These are phyloP conservation scores for Hoplodrina ambigua DNA, from an alignment of 2,888 invertebrate genomes.

Conservation along the genomic window DNA sequence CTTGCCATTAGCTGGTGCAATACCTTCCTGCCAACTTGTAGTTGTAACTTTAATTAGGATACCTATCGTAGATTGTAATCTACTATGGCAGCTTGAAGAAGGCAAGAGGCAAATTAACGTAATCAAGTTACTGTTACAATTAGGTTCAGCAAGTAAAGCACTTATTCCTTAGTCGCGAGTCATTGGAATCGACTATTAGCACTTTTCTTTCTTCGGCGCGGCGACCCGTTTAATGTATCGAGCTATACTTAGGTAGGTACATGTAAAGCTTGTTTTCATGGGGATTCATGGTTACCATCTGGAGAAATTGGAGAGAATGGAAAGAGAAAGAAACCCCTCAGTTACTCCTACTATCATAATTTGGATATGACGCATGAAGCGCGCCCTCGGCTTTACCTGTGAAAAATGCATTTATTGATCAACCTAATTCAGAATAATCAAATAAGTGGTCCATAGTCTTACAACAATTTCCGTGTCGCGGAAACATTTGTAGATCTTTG, in stretches of 20 bases:
- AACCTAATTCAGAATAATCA: background rate
- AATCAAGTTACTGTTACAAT: constrained; percentile 30
- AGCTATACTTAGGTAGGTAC: too few species aligned
- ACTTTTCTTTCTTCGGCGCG: background rate
- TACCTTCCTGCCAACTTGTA: background rate
- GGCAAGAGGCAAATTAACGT: constrained; percentile 17
- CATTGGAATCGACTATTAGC: background rate
- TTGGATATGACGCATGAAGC: too few species aligned
- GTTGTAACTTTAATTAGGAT: constrained; percentile 16
- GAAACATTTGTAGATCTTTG: too few species aligned
- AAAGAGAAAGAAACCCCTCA: too few species aligned
- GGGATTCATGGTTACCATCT: too few species aligned
- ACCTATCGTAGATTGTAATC: constrained; percentile 27
- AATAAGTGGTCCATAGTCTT: background rate
- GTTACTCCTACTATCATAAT: too few species aligned
- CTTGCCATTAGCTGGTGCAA: background rate
- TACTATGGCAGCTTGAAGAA: constrained; percentile 6
- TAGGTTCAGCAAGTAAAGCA: constrained; percentile 18
- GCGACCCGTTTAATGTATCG: background rate
- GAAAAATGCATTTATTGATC: background rate
- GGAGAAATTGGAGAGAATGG: too few species aligned
- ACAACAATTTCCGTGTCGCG: too few species aligned
- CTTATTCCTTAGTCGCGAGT: constrained; percentile 5
- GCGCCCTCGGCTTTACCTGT: too few species aligned
- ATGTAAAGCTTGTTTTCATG: too few species aligned